Base-by-base conservation (phyloP, 1,140 invertebrate genomes). In the Lepeophtheirus salmonis region DNA sequence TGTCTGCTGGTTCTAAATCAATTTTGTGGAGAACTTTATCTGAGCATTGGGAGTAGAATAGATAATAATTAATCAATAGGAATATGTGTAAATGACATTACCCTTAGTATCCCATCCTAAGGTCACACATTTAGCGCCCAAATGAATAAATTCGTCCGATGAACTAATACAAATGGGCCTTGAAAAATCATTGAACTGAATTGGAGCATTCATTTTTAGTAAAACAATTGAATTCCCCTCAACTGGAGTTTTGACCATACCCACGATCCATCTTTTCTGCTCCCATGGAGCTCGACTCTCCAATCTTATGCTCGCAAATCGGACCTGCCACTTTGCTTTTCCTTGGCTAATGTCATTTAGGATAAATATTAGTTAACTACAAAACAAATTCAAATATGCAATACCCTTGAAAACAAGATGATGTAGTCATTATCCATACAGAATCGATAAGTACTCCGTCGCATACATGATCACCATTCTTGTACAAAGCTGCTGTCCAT, bases 181-280 rank as follows among this genome's bases (percentile, higher is more conserved):
- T 16, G 57, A 26, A 50, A 59, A 59, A 50, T 59, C 57, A 17
- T 26, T 52, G 26, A 59, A 59, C 10, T 52, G 30, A 10, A 59
- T 41, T 2, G 26, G 14, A 4, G 51, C 22, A 13, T 59, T 41
- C 48, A 90, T 70, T 66, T 86, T 84, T 4, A 89, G 75, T 24
- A 91, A 69, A 1, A 85, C 84, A 0, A 87, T 75, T 48, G 83
- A 83, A 63, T 84, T 88, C 10, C 86, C 86, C 71, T 88, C 85
- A 0, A 89, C 83, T 0, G 86, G 86, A 0, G 85, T 88, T 65
- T 88, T 86, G 2, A 89, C 80, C 83, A 89, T 86, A 14, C 86
- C 86, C 1, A 86, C 75, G 16, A 91, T 83, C 57, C 84, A 75
- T 21, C 84, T 72, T 65, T 89, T 82, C 68, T 89, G 86, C 63